Evolutionary conservation across 2,113 vertebrate species (phyloP).

Genomic region (Capra hircus): DNA sequence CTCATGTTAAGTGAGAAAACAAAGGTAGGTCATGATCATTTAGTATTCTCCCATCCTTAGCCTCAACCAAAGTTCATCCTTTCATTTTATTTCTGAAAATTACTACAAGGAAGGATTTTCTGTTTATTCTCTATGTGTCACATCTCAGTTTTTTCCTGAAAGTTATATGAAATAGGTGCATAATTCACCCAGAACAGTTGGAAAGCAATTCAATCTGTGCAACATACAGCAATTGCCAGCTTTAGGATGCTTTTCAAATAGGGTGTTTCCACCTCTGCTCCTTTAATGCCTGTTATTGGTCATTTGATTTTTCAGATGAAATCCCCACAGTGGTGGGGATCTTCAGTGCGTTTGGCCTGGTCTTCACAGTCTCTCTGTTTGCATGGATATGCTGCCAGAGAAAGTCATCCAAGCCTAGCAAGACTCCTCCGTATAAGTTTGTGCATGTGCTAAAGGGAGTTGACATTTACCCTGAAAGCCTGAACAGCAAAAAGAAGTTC

Average conservation of each 20-base stretch:
- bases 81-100: conserved; percentile 40
- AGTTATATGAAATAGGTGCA: conserved; percentile 45
- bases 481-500: conserved; percentile 95
- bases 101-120: neutral
- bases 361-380: conserved; percentile 95
- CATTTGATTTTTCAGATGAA: conserved; percentile 87
- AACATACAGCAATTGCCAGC: neutral
- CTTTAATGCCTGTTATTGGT: conserved; percentile 69
- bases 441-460: conserved; percentile 99
- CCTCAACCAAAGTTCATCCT: neutral
- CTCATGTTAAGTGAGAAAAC: neutral
- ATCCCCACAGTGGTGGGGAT: conserved; percentile 92
- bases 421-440: conserved; percentile 97
- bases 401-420: conserved; percentile 93
- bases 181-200: neutral
- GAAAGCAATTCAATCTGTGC: conserved; percentile 1
- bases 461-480: conserved; percentile 96
- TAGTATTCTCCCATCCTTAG: neutral
- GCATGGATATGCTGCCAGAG: conserved; percentile 99
- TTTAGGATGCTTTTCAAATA: neutral
- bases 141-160: conserved; percentile 35
- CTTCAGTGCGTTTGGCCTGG: conserved; percentile 94
- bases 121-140: neutral
- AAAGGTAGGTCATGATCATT: neutral
- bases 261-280: neutral